phyloP scores from a whole-genome alignment of 2,797 vertebrate species.

The Anguilla marmorata region DNA sequence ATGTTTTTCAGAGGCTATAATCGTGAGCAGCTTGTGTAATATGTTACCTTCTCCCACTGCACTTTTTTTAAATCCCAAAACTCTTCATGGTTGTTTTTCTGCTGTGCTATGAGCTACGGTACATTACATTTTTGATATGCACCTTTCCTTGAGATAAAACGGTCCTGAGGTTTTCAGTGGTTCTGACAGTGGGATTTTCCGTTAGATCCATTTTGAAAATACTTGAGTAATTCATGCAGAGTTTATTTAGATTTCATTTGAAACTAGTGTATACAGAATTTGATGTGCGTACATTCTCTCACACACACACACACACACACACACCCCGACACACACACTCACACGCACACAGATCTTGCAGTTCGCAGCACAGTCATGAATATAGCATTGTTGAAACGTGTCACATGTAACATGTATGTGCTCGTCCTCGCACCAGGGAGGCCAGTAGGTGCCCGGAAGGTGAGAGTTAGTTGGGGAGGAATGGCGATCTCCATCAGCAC shows the following conservation, averaged over 20 bases:
- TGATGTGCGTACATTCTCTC: background rate
- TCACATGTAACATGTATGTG: constrained; percentile 3
- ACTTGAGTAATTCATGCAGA: background rate
- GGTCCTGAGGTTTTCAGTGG: background rate
- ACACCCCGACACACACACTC: background rate
- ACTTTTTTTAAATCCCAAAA: background rate
- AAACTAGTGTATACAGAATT: background rate
- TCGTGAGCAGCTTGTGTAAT: background rate
- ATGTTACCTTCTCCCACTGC: background rate
- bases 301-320: background rate
- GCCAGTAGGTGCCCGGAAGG: background rate
- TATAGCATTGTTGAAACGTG: background rate
- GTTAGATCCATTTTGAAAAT: background rate
- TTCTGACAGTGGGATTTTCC: background rate
- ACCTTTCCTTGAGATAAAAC: background rate
- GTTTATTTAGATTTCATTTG: background rate
- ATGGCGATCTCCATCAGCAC: constrained; percentile 9
- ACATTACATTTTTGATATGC: background rate
- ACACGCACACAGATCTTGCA: background rate
- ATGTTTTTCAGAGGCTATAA: background rate
- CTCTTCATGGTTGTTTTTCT: background rate
- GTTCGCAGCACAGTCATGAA: constrained; percentile 5
- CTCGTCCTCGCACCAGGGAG: background rate
- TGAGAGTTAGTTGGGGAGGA: constrained; percentile 28
- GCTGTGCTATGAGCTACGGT: background rate